Base-by-base conservation (phyloP, 2,888 invertebrate genomes). In the Halocaridina rubra region DNA sequence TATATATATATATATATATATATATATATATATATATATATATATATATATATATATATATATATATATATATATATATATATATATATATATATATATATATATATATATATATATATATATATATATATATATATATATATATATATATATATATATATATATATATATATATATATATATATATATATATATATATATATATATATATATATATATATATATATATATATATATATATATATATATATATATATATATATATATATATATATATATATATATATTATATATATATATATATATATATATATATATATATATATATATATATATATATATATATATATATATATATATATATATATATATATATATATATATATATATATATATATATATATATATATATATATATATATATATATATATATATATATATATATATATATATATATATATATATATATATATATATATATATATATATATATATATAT, bases 11-110 rank as follows among this genome's bases (percentile, higher is more conserved):
- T 22, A 67, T 67, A 67, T 22, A 67, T 67, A 67, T 22, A 67
- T 67, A 67, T n/a, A n/a, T n/a, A n/a, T n/a, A n/a, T n/a, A n/a
- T n/a, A n/a, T n/a, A n/a, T n/a, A n/a, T n/a, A n/a, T n/a, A n/a
- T n/a, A n/a, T n/a, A n/a, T n/a, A n/a, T n/a, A n/a, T n/a, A n/a
- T n/a, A n/a, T n/a, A n/a, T n/a, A n/a, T n/a, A 67, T 29, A 29
- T 16, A 67, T 29, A 29, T 16, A 67, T 27, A 22, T 0, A 0
- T 13, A 13, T 24, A 67, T 24, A 67, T 0, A 27, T 22, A 67
- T 67, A 67, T 22, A 67, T 67, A 67, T 22, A 67, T 67, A 67
- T n/a, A n/a, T n/a, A n/a, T n/a, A n/a, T n/a, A n/a, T n/a, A n/a
- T n/a, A n/a, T n/a, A n/a, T n/a, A n/a, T n/a, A n/a, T n/a, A n/a